Conservation (phyloP, 2,113 vertebrate genomes). For the Pleuronectes platessa region DNA sequence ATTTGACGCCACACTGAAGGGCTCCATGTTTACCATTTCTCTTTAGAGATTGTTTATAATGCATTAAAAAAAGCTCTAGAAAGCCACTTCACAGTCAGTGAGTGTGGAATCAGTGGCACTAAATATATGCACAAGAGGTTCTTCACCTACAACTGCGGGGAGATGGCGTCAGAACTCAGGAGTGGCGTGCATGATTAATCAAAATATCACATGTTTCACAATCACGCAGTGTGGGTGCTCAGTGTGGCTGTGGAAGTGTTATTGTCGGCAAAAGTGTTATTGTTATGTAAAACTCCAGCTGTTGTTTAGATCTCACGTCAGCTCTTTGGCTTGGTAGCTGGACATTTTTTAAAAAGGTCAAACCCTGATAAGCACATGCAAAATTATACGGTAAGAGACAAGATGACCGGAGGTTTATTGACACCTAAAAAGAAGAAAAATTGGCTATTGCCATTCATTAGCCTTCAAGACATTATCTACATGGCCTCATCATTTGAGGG, state of each 20-base stretch:
- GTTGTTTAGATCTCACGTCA: slow-evolving; percentile 7
- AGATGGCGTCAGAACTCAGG: slow-evolving; percentile 34
- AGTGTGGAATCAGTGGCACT: slow-evolving; percentile 11
- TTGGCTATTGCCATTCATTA: no score
- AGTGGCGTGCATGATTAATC: slow-evolving; percentile 17
- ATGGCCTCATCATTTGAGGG: no score
- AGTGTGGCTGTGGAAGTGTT: not conserved
- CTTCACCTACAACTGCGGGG: slow-evolving; percentile 11
- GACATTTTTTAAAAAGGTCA: slow-evolving; percentile 12
- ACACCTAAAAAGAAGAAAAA: not conserved
- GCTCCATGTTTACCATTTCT: slow-evolving; percentile 6
- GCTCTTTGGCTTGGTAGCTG: slow-evolving; percentile 15
- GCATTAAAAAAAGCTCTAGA: slow-evolving; percentile 32
- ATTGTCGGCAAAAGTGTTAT: slow-evolving; percentile 2
- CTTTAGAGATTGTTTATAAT: slow-evolving; percentile 26
- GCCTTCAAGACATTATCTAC: no score
- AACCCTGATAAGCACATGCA: not conserved
- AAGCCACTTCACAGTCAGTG: slow-evolving; percentile 29
- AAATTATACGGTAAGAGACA: not conserved
- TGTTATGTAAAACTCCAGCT: slow-evolving; percentile 26
- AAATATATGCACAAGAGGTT: slow-evolving; percentile 46
- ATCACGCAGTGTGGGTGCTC: slow-evolving; percentile 2
- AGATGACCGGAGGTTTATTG: not conserved
- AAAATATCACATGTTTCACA: slow-evolving; percentile 34
- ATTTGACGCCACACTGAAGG: not conserved